phyloP scores from a whole-genome alignment of 2,888 invertebrate species.

The Drosophila testacea region DNA sequence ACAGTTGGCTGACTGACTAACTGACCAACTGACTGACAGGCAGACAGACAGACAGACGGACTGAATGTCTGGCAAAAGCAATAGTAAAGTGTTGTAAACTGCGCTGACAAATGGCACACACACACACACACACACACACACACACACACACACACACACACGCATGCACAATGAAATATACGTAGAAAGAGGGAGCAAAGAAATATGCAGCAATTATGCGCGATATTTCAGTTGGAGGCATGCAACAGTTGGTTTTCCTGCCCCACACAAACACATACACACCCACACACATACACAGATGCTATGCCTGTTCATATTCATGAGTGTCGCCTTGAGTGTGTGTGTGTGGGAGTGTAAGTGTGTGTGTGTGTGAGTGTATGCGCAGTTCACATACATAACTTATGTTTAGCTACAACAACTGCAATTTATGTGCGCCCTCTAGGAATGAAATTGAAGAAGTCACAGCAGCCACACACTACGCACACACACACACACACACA shows the following conservation, averaged over 20 bases:
- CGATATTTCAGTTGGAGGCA: conserved; percentile 68
- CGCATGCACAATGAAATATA: background rate
- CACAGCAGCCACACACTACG: conserved; percentile 7
- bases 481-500: background rate
- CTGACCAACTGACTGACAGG: conserved; percentile 4
- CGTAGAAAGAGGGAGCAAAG: conserved; percentile 16
- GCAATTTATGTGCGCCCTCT: conserved; percentile 66
- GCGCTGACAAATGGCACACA: conserved; percentile 48
- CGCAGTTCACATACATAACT: conserved; percentile 61
- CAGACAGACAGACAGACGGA: conserved; percentile 4
- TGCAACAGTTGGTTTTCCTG: conserved; percentile 69
- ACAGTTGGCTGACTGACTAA: conserved; percentile 45
- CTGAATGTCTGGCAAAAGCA: conserved; percentile 20
- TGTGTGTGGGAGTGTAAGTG: conserved; percentile 26
- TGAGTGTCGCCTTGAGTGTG: conserved; percentile 35
- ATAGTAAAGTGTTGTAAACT: conserved; percentile 43
- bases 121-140: conserved; percentile 10
- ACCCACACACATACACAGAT: conserved; percentile 10
- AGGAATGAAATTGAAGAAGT: conserved; percentile 37
- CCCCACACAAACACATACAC: conserved; percentile 6
- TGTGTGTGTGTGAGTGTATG: conserved; percentile 31
- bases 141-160: conserved; percentile 9
- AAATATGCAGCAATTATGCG: conserved; percentile 73
- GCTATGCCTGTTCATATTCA: conserved; percentile 61
- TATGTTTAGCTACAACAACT: conserved; percentile 67